Conservation (phyloP, 2,797 vertebrate species). For the Anguilla marmorata region DNA sequence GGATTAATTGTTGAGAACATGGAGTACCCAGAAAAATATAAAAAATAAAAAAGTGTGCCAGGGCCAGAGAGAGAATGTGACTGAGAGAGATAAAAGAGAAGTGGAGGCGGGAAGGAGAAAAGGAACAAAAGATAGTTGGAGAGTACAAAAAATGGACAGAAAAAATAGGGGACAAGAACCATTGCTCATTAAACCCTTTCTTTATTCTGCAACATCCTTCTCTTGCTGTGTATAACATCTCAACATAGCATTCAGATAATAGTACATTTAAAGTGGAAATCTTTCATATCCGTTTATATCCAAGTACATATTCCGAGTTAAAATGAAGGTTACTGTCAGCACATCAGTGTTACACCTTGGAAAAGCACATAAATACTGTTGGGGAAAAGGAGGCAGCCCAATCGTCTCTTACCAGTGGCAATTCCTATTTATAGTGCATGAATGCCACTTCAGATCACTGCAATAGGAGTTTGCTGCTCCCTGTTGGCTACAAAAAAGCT, state of each 20-base stretch:
- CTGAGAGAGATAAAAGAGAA: not conserved
- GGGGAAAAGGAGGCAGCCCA: slow-evolving; percentile 47
- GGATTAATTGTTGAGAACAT: no score
- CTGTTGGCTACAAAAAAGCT: slow-evolving; percentile 55
- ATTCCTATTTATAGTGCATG: slow-evolving; percentile 60
- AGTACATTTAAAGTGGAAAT: no score
- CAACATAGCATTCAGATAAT: no score
- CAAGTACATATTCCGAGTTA: not conserved
- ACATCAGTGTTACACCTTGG: not conserved
- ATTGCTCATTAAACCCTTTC: not conserved
- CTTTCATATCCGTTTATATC: no score
- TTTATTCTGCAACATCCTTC: not conserved
- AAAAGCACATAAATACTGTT: slow-evolving; percentile 25
- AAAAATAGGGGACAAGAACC: not conserved
- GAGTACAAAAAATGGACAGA: slow-evolving; percentile 40
- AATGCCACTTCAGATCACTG: slow-evolving; percentile 51
- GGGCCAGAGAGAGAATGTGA: not conserved
- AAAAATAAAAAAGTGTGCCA: not conserved
- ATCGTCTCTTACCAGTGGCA: slow-evolving; percentile 44
- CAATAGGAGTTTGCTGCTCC: slow-evolving; percentile 61
- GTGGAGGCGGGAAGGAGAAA: no score
- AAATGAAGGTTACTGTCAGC: not conserved
- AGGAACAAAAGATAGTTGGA: not conserved
- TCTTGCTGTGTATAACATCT: no score
- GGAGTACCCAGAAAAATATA: no score